Base-by-base conservation (phyloP, 2,888 invertebrate genomes). In the Drosophila atripex region DNA sequence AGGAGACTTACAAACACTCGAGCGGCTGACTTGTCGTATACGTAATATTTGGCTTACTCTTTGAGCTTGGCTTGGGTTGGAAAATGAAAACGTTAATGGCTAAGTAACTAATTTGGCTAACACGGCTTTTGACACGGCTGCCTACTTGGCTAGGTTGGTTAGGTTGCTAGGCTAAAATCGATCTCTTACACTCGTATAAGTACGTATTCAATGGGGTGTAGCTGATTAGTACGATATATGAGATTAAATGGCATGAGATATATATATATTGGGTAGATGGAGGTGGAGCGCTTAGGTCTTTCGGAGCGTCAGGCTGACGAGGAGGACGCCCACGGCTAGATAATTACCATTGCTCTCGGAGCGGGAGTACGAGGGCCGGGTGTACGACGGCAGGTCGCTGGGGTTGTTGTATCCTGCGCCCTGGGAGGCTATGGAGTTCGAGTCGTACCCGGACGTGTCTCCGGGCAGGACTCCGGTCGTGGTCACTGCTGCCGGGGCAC, bases 301-400 rank as follows among this genome's bases (percentile, higher is more conserved):
- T 56, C 86, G 77, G 77, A 90, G 76, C 74, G 90, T 90, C 69
- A 90, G 79, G 78, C 90, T 90, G 82, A 90, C 90, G 74, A 90
- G 84, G 69, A 90, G 84, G 59, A 90, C 90, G 80, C 90, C 90
- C 70, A 90, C 88, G 43, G 90, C 90, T 71, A 90, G 82, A 90
- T 90, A 90, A 90, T 90, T 90, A 90, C 90, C 90, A 80, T 90
- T 90, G 90, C 89, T 90, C 87, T 90, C 91, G 85, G 90, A 90
- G 55, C 91, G 90, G 55, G 90, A 88, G 76, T 90, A 90, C 52
- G 89, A 89, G 73, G 90, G 90, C 47, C 90, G 84, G 30, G 90
- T 90, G 50, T 90, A 90, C 41, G 90, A 88, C 56, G 90, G 86
- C 77, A 91, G 73, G 35, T 91, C 91, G 50, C 82, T 83, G 59